A percentile compares a stretch with the other conserved stretches of the same genome.
phyloP scores from a whole-genome alignment of 2,888 invertebrate species.

The Miltochrista miniata region DNA sequence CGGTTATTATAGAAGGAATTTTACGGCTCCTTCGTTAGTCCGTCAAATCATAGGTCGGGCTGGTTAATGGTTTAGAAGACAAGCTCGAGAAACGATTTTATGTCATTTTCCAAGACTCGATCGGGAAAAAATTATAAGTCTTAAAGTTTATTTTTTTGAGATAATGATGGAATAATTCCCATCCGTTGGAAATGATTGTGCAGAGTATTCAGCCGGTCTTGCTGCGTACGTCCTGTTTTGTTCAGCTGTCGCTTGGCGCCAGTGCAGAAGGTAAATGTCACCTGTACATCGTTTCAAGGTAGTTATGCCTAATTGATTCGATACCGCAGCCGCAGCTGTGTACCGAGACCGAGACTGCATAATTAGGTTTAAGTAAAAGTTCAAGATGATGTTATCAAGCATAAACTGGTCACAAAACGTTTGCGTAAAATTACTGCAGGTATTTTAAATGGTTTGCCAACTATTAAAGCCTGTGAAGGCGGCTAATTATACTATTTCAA shows the following conservation, averaged over 20 bases:
- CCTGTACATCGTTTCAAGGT: conserved; percentile 41
- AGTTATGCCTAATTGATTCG: conserved; percentile 43
- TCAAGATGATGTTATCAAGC: conserved; percentile 12
- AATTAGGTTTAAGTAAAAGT: conserved; percentile 35
- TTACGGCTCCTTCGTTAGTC: conserved; percentile 76
- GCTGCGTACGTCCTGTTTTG: conserved; percentile 23
- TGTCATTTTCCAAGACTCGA: conserved; percentile 64
- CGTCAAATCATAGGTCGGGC: conserved; percentile 76
- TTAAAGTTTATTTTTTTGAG: conserved; percentile 43
- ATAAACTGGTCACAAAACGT: neutral
- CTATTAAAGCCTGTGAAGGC: no score
- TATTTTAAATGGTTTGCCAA: neutral
- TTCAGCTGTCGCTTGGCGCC: conserved; percentile 48
- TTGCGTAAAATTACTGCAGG: neutral
- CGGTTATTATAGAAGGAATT: conserved; percentile 74
- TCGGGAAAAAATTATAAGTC: conserved; percentile 42
- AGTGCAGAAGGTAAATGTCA: conserved; percentile 39
- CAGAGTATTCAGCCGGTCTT: conserved; percentile 16
- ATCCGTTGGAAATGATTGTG: conserved; percentile 23
- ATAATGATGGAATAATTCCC: conserved; percentile 60
- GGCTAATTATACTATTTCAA: no score
- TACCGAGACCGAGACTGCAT: conserved; percentile 18
- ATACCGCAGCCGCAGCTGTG: conserved; percentile 34
- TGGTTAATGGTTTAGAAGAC: conserved; percentile 58
- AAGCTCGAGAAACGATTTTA: conserved; percentile 61